Conservation (phyloP, 2,113 vertebrate genomes). For the Arvicanthis niloticus region DNA sequence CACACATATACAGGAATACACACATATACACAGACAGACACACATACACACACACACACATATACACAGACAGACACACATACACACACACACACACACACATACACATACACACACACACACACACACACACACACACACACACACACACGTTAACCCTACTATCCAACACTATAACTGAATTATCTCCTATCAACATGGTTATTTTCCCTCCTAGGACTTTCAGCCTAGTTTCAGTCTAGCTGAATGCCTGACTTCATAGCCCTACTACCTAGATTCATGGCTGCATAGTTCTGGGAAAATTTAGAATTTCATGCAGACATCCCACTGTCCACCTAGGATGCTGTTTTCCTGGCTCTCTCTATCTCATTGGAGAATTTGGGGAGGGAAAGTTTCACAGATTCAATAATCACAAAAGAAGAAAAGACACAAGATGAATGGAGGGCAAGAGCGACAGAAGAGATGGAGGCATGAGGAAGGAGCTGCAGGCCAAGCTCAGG, state of each 20-base stretch:
- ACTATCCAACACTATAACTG: not conserved
- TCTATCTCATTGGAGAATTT: not conserved
- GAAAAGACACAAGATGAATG: not conserved
- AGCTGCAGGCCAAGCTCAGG: not conserved
- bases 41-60: too few relatives aligned
- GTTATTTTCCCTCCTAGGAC: not conserved
- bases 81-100: too few relatives aligned
- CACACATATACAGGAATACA: too few relatives aligned
- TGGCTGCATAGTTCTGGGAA: not conserved
- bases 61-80: not conserved
- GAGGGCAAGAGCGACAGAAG: not conserved
- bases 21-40: too few relatives aligned
- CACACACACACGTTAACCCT: not conserved
- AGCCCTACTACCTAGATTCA: not conserved
- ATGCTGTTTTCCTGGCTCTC: not conserved
- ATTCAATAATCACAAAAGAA: conserved; percentile 19
- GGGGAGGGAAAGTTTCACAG: not conserved
- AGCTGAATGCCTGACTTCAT: not conserved
- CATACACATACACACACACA: not conserved
- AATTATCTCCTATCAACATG: not conserved
- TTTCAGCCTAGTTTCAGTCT: not conserved
- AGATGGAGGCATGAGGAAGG: not conserved
- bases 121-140: not conserved
- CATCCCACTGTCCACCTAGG: not conserved
- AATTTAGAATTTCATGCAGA: not conserved